A percentile compares a stretch with the other conserved stretches of the same genome.
Evolutionary conservation across 2,888 invertebrate genomes (phyloP).

Genomic region (Cerceris rybyensis): DNA sequence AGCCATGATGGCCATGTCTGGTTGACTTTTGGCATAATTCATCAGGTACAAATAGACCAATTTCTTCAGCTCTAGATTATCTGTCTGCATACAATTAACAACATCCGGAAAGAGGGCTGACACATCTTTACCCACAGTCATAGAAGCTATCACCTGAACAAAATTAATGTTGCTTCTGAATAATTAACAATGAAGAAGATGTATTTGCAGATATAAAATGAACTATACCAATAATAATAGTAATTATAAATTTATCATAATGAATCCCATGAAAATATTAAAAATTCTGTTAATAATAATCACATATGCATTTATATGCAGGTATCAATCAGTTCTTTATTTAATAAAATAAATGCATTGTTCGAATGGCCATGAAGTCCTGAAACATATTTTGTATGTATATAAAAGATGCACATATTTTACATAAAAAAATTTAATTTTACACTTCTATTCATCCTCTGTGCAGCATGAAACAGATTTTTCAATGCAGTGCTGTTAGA

Average conservation of each 20-base stretch:
- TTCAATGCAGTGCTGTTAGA: neutral
- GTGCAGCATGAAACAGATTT: constrained; percentile 27
- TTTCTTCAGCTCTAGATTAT: constrained; percentile 99
- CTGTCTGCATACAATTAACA: constrained; percentile 99
- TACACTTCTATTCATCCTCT: constrained; percentile 12
- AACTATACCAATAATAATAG: neutral
- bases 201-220: neutral
- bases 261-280: neutral
- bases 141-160: constrained; percentile 97
- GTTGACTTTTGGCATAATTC: constrained; percentile 99
- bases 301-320: no score
- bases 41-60: constrained; percentile 98
- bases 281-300: no score
- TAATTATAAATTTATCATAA: neutral
- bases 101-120: constrained; percentile 99
- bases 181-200: constrained; percentile 1
- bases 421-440: constrained; percentile 1
- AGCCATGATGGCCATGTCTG: constrained; percentile 99
- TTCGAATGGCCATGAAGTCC: neutral
- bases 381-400: no score
- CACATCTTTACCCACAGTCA: constrained; percentile 99
- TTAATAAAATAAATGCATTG: no score
- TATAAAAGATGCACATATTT: no score
- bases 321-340: no score
- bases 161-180: constrained; percentile 12